These are phyloP conservation scores for Popillia japonica DNA, from an alignment of 1,140 invertebrate species.

Conservation along the genomic window DNA sequence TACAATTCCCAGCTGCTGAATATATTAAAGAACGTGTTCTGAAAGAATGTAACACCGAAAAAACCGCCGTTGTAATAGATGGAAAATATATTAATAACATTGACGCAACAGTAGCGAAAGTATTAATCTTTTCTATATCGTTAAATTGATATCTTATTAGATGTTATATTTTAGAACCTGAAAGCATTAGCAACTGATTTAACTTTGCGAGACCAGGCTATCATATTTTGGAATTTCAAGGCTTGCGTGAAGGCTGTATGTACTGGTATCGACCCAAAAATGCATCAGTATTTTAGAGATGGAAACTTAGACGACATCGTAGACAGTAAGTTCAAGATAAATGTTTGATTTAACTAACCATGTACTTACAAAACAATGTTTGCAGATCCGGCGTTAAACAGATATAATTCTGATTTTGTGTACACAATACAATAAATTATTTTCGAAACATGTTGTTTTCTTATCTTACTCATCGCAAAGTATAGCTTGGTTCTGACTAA, in stretches of 20 bases:
- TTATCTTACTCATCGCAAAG: background rate
- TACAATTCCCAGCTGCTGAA: conserved; percentile 74
- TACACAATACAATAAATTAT: conserved; percentile 39
- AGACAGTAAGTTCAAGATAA: background rate
- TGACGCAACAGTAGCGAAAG: conserved; percentile 71
- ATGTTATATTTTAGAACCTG: conserved; percentile 40
- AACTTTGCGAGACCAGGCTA: conserved; percentile 54
- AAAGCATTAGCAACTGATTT: conserved; percentile 52
- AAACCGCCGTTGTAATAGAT: conserved; percentile 67
- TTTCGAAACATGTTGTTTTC: background rate
- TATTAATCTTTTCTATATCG: conserved; percentile 47
- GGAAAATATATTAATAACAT: conserved; percentile 68
- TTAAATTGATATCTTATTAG: too few species aligned
- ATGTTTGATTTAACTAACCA: background rate
- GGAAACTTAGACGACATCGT: conserved; percentile 39
- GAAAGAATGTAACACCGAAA: conserved; percentile 44
- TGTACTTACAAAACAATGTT: conserved; percentile 7
- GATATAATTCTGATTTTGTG: background rate
- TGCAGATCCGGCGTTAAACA: conserved; percentile 32
- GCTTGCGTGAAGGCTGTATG: conserved; percentile 50
- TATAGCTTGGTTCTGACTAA: background rate
- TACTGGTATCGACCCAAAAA: conserved; percentile 41
- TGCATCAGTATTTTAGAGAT: conserved; percentile 38
- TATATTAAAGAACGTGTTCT: conserved; percentile 67
- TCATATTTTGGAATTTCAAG: conserved; percentile 59